Evolutionary conservation across 2,888 invertebrate species (phyloP), one percentile per base, ranked within the genome.

Genomic region (Drosophila crucigera): DNA sequence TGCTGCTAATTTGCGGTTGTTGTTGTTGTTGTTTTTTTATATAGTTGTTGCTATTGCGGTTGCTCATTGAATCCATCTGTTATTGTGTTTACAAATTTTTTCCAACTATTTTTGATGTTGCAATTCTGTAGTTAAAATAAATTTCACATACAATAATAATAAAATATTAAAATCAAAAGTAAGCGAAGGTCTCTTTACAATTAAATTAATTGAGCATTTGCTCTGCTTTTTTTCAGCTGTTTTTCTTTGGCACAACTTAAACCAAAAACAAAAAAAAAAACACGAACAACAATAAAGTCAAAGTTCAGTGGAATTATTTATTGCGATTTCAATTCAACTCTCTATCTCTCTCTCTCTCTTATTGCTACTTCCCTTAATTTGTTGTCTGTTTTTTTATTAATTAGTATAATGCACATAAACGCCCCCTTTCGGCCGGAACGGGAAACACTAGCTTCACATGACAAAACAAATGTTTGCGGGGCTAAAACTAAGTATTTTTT

Each of bases 381-480:
- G 28, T 55, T 53, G 65, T 52, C 56, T 4, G 54, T 9, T 79
- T 77, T 77, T 53, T 65, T 67, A 75, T 83, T 84, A 83, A 84
- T 88, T 88, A 88, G 75, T 83, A 75, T 85, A 85, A 84, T 84
- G 75, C 69, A 73, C 69, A 74, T 63, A 69, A 65, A 61, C 68
- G 71, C 69, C 66, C 69, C 54, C 30, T 43, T 41, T 73, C 55
- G 52, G 68, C 50, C 60, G 63, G 63, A 68, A 58, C 84, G 39
- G 14, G 49, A 39, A 58, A 59, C 58, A 43, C 47, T 41, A 37
- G 68, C 70, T 80, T 77, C 78, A 68, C 74, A 84, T 84, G 83
- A 75, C 64, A 67, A 73, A 74, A 74, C 58, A 35, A 67, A 73
- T 68, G 62, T 63, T 67, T 64, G 55, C 59, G 53, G 16, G 22